phyloP scores from a whole-genome alignment of 2,113 vertebrate genomes.

The Odontophorus gujanensis region DNA sequence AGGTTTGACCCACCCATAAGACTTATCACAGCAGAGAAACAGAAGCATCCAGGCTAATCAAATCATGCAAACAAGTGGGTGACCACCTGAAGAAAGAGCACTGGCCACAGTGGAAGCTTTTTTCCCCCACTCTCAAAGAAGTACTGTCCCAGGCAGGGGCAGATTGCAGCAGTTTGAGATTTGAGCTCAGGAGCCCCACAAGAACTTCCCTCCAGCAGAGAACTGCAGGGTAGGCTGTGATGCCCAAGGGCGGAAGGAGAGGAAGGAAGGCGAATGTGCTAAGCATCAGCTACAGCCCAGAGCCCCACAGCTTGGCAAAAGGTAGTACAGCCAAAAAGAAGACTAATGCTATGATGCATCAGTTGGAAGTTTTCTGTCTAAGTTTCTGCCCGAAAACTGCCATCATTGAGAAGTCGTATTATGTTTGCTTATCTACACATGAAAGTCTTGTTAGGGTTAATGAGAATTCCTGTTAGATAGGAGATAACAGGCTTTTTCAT shows the following conservation, averaged over 20 bases:
- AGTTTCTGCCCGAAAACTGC: background rate
- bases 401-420: background rate
- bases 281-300: background rate
- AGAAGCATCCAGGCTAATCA: background rate
- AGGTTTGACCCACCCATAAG: background rate
- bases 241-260: background rate
- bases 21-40: background rate
- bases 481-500: background rate
- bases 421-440: conserved; percentile 43
- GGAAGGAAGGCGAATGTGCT: background rate
- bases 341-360: background rate
- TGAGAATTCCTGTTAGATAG: conserved; percentile 44
- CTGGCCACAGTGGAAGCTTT: background rate
- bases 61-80: background rate
- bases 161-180: background rate
- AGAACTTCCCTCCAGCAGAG: background rate
- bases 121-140: background rate
- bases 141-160: background rate
- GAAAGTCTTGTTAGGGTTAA: conserved; percentile 56
- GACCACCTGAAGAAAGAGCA: background rate
- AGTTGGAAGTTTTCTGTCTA: conserved; percentile 4
- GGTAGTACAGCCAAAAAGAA: background rate
- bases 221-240: background rate
- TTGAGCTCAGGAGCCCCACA: background rate
- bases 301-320: background rate